Evolutionary conservation across 1,140 invertebrate genomes (phyloP).

Genomic region (Brachionus rubens): DNA sequence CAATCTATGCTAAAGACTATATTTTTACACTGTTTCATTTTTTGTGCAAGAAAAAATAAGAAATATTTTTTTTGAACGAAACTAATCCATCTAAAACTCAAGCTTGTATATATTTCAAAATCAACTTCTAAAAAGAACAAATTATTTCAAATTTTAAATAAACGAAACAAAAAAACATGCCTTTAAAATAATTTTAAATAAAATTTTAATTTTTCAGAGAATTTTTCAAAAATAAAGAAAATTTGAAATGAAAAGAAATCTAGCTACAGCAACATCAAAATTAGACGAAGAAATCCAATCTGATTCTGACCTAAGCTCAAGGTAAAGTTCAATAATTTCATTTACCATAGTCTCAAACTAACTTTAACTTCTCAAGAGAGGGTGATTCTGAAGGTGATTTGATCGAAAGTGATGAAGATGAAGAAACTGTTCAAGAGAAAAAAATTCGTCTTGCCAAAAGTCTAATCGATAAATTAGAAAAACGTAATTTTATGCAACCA

Average conservation of each 20-base stretch:
- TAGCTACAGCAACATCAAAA: not conserved
- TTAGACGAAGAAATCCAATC: conserved; percentile 43
- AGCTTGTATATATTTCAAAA: not conserved
- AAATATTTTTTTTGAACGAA: too few species aligned
- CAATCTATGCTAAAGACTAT: too few species aligned
- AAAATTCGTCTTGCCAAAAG: conserved; percentile 79
- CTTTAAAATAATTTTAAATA: not conserved
- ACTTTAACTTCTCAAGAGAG: not conserved
- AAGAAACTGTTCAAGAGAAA: conserved; percentile 81
- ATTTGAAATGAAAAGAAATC: not conserved
- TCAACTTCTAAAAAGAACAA: conserved; percentile 9
- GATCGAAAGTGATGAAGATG: conserved; percentile 50
- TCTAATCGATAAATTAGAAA: conserved; percentile 75
- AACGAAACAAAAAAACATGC: conserved; percentile 12
- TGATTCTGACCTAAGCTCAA: conserved; percentile 17
- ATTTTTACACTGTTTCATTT: too few species aligned
- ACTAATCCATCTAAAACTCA: too few species aligned
- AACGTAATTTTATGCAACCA: conserved; percentile 48
- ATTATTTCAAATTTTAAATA: not conserved
- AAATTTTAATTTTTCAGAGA: not conserved
- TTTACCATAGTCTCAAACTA: not conserved
- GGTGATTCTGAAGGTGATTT: not conserved
- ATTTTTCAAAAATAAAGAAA: not conserved
- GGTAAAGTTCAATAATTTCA: not conserved
- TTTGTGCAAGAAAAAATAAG: too few species aligned